Evolutionary conservation across 1,140 invertebrate species (phyloP), one percentile per base, ranked within the genome.

Genomic region (Metaphire vulgaris): DNA sequence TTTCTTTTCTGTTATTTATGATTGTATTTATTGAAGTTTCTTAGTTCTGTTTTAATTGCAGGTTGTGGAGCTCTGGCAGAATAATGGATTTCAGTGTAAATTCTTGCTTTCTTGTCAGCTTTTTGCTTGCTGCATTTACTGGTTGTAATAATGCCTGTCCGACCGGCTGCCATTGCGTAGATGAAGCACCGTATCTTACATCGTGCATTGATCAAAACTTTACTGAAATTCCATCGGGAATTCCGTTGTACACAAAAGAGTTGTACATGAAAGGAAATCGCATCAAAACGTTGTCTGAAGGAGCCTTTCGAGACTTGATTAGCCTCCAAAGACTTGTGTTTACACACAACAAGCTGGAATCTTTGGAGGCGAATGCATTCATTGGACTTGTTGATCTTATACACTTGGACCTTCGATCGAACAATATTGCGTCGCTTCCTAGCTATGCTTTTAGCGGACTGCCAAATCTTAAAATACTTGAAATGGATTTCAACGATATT

Each of bases 341-440:
- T 6, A 64, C 68, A 12, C 33, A 71, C 68, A 72, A 68, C 34
- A 33, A 56, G 1, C 56, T 76, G 67, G 68, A 76, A 41, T 2
- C 41, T 26, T 34, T 76, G 21, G 75, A 76, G 30, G 26, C 41
- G 34, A 72, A 72, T 64, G 75, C 75, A 33, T 76, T 76, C 34
- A 31, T 0, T 26, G 75, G 75, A 15, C 28, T 76, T 29, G 28
- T 28, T 1, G 26, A 41, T 2, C 31, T 76, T 33, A 30, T 2
- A 0, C 28, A 16, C 6, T 64, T 76, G 32, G 2, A 76, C 29
- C 69, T 76, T 32, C 68, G 30, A n/a, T 28, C 14, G 29, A 76
- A 76, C 34, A 16, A 56, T 1, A 31, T 76, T 33, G 33, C 1
- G 31, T 28, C n/a, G 32, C 33, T 76, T 16, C 68, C 33, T 26